Percentiles rank a stretch among this genome's conserved stretches.
phyloP scores from a whole-genome alignment of 2,113 vertebrate species.

The Opisthocomus hoazin region DNA sequence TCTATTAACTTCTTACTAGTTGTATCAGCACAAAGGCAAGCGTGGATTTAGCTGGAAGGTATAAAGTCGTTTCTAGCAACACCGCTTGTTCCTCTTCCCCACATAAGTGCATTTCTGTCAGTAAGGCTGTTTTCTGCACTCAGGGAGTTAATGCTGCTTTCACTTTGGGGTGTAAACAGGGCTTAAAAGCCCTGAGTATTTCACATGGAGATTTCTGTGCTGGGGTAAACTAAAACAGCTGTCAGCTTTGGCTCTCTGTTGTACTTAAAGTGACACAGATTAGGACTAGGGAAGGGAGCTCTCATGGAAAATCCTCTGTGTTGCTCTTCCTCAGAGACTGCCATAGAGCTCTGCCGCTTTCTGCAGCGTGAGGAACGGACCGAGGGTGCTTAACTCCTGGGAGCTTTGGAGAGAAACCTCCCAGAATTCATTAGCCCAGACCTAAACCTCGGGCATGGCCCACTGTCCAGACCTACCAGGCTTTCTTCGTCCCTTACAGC shows the following conservation, averaged over 20 bases:
- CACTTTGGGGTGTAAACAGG: conserved; percentile 7
- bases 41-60: not conserved
- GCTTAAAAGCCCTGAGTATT: not conserved
- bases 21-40: not conserved
- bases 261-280: not conserved
- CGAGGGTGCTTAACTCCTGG: not conserved
- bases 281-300: not conserved
- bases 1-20: conserved; percentile 38
- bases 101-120: not conserved
- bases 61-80: not conserved
- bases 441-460: not conserved
- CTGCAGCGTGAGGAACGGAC: not conserved
- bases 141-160: not conserved
- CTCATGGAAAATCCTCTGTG: not conserved
- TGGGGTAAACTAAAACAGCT: not conserved
- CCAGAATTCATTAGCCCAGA: not conserved
- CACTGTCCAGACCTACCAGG: fast-evolving
- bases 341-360: not conserved
- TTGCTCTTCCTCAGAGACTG: not conserved
- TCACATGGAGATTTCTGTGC: not conserved
- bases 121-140: not conserved
- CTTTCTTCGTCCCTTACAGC: not conserved
- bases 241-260: not conserved
- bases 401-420: not conserved
- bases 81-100: not conserved